Conservation (phyloP, 2,113 vertebrate species). For the Tinamus guttatus region DNA sequence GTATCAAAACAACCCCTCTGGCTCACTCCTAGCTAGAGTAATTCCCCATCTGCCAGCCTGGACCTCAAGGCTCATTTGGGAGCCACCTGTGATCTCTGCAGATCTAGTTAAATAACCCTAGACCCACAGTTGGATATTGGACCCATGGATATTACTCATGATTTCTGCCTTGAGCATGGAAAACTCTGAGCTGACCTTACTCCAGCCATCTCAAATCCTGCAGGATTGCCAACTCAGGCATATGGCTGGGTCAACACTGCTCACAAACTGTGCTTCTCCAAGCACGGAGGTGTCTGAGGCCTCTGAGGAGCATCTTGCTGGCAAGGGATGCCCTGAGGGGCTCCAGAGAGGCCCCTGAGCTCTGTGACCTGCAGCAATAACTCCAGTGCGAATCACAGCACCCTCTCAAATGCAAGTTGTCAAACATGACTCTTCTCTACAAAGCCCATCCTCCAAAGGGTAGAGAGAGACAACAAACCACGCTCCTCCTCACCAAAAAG, state of each 20-base stretch:
- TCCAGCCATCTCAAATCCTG: not conserved
- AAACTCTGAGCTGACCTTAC: not conserved
- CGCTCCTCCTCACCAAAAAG: not conserved
- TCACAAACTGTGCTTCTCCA: not conserved
- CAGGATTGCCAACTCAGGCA: no score
- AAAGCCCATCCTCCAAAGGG: no score
- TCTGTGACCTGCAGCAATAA: not conserved
- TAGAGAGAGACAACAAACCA: accelerated
- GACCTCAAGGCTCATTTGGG: not conserved
- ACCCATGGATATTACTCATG: not conserved
- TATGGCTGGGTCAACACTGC: not conserved
- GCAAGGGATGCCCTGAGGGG: no score
- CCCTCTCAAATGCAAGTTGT: not conserved
- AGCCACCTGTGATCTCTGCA: not conserved
- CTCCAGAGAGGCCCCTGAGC: no score
- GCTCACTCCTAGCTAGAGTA: not conserved
- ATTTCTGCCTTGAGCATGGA: not conserved
- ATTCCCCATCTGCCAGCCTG: not conserved
- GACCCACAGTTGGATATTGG: not conserved
- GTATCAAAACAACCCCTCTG: not conserved
- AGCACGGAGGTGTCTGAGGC: not conserved
- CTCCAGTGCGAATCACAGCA: not conserved
- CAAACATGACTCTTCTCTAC: not conserved
- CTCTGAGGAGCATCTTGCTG: not conserved
- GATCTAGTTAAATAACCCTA: not conserved